Base-by-base conservation (phyloP, 2,113 vertebrate species). In the Perca flavescens region DNA sequence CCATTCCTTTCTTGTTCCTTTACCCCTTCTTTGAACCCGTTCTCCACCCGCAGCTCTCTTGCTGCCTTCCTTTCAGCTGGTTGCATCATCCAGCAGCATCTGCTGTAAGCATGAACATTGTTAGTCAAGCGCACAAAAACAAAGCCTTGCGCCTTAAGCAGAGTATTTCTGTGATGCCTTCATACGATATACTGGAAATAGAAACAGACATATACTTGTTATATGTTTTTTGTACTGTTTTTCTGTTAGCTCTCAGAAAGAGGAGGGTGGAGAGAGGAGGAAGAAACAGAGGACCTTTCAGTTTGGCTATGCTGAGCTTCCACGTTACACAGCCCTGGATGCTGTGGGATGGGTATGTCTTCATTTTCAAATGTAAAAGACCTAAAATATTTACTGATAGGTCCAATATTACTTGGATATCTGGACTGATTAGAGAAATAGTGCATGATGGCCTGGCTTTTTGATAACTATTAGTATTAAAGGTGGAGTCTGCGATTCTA, bases 281-380 rank as follows among this genome's bases (percentile, higher is more conserved):
- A 89, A 82, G 63, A 93, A 91, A 74, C 87, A 88, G 72, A 92
- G 79, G 46, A 95, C 90, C 0, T 95, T 91, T 80, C 91, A 93
- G 54, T 96, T 88, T 67, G 90, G 70, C 61, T 90, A 80, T 56
- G 5, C 92, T 4, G 86, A 91, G 57, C 83, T 96, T 73, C 94
- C 92, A 0, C 94, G 46, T 47, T 96, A 95, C 90, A 94, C 92
- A 0, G 93, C 94, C 8, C 86, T 96, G 74, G 96, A 96, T 86
- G 96, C 96, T 14, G 82, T 96, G 64, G 94, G 95, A 89, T 95
- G 93, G 95, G 96, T 96, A 86, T 40, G 93, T 14, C 34, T 78
- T 60, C 22, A 40, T 36, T 49, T 60, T 49, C 36, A 53, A 43
- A 61, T 70, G 22, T 22, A 56, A 72, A 62, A 56, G 0, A 31